Evolutionary conservation across 2,888 invertebrate species (phyloP), one percentile per base, ranked within the genome.

Genomic region (Agriotes lineatus): DNA sequence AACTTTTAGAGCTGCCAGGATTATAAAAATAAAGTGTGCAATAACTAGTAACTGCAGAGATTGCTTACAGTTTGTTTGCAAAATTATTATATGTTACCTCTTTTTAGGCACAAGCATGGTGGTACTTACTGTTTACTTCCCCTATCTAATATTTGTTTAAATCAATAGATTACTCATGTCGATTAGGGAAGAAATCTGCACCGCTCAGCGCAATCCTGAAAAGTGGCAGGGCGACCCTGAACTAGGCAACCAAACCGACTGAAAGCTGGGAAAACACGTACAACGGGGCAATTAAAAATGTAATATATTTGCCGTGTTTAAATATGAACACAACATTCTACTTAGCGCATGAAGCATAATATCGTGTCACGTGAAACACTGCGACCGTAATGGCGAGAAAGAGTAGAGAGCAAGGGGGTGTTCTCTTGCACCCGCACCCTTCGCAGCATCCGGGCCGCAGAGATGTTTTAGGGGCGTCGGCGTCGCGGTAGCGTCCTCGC

Each of bases 381-480:
- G 73, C 75, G 70, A 74, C 73, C 64, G 77, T 78, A 77, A 76
- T 79, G 78, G 78, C 76, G 73, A 74, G 75, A 76, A 78, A 78
- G 75, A 76, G 76, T 77, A 74, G 75, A 78, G 78, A 78, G 78
- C 72, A 75, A 77, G 78, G 76, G 74, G 74, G 69, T 63, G 68
- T 64, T 61, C 75, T 76, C 80, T 79, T 77, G 78, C 76, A 64
- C 69, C 75, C 74, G 76, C 73, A 70, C 75, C 78, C 79, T 76
- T 78, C 78, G 75, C 82, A 81, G 82, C 79, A 82, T 82, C 82
- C 82, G 77, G 78, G 79, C 77, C 77, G 79, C 77, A 77, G 78
- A 76, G 82, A 81, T 79, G 82, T 79, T 79, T 72, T 79, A 79
- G 81, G 83, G 83, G 83, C 83, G 84, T 83, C 82, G 83, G 79